These are phyloP conservation scores for Oophaga pumilio DNA, from an alignment of 2,113 vertebrate genomes.

Conservation along the genomic window DNA sequence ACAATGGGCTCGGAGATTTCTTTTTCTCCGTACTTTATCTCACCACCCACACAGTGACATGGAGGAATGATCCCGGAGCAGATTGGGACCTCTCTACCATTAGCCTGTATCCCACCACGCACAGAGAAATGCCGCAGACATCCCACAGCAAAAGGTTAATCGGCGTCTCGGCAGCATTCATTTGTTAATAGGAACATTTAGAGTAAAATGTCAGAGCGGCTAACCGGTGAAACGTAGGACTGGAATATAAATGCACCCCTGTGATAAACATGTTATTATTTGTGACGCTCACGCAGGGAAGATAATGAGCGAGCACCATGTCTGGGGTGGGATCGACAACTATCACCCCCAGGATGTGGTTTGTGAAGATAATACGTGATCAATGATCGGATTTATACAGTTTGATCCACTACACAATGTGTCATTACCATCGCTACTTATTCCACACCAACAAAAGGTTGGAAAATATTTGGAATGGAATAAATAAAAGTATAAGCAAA, in stretches of 20 bases:
- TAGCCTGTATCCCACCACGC: background rate
- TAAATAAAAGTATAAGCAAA: background rate
- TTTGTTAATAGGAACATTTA: conserved; percentile 8
- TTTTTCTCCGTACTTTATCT: background rate
- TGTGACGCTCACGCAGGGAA: background rate
- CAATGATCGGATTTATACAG: background rate
- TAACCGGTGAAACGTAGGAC: background rate
- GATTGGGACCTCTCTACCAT: background rate
- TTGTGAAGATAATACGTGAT: background rate
- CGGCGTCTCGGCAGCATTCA: background rate
- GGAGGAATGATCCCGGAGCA: background rate
- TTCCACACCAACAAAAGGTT: background rate
- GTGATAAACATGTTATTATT: background rate
- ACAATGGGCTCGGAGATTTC: too few species aligned
- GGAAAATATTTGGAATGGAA: background rate
- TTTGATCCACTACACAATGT: background rate
- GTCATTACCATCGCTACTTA: background rate
- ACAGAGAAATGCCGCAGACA: background rate
- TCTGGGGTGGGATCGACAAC: background rate
- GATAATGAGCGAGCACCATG: background rate
- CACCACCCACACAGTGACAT: background rate
- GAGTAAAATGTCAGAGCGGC: background rate
- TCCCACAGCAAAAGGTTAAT: background rate
- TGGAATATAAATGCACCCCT: background rate
- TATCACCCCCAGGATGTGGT: background rate